Evolutionary conservation across 1,140 invertebrate species (phyloP), one percentile per base, ranked within the genome.

Genomic region (Hydropsyche tenuis): DNA sequence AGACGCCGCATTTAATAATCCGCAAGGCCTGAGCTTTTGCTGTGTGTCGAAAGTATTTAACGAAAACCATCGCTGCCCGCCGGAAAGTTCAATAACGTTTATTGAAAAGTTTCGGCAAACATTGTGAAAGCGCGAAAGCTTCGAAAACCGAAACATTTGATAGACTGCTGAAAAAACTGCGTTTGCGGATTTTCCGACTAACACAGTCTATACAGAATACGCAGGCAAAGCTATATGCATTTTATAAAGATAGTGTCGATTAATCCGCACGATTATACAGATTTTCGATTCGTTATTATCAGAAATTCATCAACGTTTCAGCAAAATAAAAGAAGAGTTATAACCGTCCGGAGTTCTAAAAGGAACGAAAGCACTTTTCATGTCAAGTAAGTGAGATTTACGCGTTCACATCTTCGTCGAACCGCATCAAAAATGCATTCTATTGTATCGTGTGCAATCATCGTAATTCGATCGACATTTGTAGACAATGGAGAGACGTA

Each of bases 51-150:
- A 48, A 68, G 65, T 45, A 16, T 48, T 48, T 22, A 60, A 7
- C 22, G 43, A 27, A 48, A 68, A 68, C 22, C 65, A 68, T 68
- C 65, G 45, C 65, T 9, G 22, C 48, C 14, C 48, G 43, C 2
- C 11, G 23, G 56, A 25, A 68, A 68, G 43, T 68, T 68, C 65
- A 68, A 68, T 68, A 68, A 48, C 68, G 68, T 56, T 70, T 53
- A 70, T 56, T 70, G 68, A 70, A 56, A 70, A 70, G 65, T 68
- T 68, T 46, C 23, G 20, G 43, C 11, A 23, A 27, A 60, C 56
- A 6, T 9, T 9, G 30, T 9, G 30, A 37, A 37, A 53, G 18
- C 16, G 20, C 48, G 7, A 20, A 53, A 53, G 48, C 48, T 20
- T 7, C 16, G 7, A 53, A 7, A 11, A 53, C 16, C 9, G 16